A percentile compares a stretch with the other conserved stretches of the same genome.
Conservation (phyloP, 2,797 vertebrate genomes). For the Fringilla coelebs region DNA sequence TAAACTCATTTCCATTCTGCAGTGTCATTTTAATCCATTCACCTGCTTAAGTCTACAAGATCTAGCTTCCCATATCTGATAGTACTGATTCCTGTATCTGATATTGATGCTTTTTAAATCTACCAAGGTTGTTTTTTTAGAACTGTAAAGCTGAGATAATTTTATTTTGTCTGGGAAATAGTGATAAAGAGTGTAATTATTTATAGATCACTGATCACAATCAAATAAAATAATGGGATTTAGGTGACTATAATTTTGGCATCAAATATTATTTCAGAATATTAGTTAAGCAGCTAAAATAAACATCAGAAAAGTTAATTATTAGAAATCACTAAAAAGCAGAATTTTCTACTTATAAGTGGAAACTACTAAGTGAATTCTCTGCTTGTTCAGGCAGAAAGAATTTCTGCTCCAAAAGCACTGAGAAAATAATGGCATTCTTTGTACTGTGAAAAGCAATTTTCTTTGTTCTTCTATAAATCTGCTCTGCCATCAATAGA, state of each 20-base stretch:
- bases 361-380: neutral
- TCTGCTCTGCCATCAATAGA: neutral
- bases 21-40: neutral
- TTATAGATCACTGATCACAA: neutral
- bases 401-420: neutral
- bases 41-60: neutral
- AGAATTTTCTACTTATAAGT: neutral
- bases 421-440: neutral
- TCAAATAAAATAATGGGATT: neutral
- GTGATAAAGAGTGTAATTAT: neutral
- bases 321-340: neutral
- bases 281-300: neutral
- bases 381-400: neutral
- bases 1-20: neutral
- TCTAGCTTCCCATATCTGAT: neutral
- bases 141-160: neutral
- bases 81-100: neutral
- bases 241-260: neutral
- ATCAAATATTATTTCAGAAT: neutral
- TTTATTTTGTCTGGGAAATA: neutral
- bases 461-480: conserved; percentile 12
- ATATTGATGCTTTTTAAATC: neutral
- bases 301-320: neutral
- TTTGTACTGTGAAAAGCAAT: neutral
- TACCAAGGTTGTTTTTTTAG: neutral